These are phyloP conservation scores for Marasmarcha lunaedactyla DNA, from an alignment of 2,888 invertebrate genomes.

Conservation along the genomic window DNA sequence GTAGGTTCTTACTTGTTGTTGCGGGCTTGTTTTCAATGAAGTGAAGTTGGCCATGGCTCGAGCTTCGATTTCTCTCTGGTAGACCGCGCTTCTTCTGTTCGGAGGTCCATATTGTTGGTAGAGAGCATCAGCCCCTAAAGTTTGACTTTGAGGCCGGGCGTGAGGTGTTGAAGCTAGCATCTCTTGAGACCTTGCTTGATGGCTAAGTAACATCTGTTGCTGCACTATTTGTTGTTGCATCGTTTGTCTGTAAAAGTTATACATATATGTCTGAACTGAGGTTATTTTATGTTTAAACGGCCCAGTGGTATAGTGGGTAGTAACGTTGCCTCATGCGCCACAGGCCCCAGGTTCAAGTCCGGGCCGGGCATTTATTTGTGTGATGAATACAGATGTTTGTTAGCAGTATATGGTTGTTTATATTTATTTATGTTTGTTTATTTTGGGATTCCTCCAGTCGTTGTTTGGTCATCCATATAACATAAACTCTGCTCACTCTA, in stretches of 20 bases:
- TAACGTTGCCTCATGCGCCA: too few species aligned
- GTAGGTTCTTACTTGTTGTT: slow-evolving; percentile 17
- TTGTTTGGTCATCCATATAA: too few species aligned
- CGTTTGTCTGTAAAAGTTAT: slow-evolving; percentile 41
- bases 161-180: slow-evolving; percentile 57
- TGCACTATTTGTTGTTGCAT: slow-evolving; percentile 62
- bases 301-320: too few species aligned
- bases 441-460: too few species aligned
- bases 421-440: too few species aligned
- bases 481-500: too few species aligned
- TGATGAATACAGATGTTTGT: too few species aligned
- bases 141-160: slow-evolving; percentile 27
- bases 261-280: background rate
- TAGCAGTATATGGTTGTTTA: too few species aligned
- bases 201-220: slow-evolving; percentile 59
- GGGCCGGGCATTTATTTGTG: too few species aligned
- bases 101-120: slow-evolving; percentile 63
- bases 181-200: slow-evolving; percentile 70
- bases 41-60: slow-evolving; percentile 60
- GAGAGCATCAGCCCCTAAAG: slow-evolving; percentile 55
- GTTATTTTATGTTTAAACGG: too few species aligned
- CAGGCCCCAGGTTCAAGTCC: too few species aligned
- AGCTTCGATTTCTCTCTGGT: slow-evolving; percentile 55
- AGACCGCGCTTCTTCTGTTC: slow-evolving; percentile 51
- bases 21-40: slow-evolving; percentile 50